A percentile compares a stretch with the other conserved stretches of the same genome.
Evolutionary conservation across 2,888 invertebrate species (phyloP).

Genomic region (Eristalis intricaria): DNA sequence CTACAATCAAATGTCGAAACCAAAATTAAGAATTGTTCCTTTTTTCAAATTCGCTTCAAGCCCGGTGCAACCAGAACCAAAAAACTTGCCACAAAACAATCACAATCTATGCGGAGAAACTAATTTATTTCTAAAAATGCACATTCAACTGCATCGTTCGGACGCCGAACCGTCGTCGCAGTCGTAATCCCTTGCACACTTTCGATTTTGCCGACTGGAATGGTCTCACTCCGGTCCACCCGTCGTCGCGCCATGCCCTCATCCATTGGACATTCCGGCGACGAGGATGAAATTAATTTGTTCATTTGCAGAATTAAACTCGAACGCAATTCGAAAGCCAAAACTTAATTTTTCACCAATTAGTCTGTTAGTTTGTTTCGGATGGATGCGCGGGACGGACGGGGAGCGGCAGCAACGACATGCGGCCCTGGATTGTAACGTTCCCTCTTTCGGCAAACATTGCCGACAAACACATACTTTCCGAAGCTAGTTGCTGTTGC

Average conservation of each 20-base stretch:
- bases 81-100: not conserved
- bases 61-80: not conserved
- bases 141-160: not conserved
- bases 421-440: not conserved
- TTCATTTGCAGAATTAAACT: constrained; percentile 67
- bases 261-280: not conserved
- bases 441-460: constrained; percentile 25
- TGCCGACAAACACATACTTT: constrained; percentile 46
- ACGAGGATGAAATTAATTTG: constrained; percentile 67
- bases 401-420: constrained; percentile 1
- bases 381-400: constrained; percentile 37
- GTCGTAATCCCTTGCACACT: not conserved
- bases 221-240: not conserved
- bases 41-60: too few relatives aligned
- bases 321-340: constrained; percentile 72
- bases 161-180: not conserved
- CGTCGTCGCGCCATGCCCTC: not conserved
- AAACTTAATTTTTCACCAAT: constrained; percentile 80
- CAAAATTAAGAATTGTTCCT: too few relatives aligned
- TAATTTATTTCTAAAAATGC: constrained; percentile 22
- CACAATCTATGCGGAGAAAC: not conserved
- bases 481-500: constrained; percentile 55
- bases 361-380: constrained; percentile 74
- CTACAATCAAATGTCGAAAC: too few relatives aligned
- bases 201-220: not conserved